Conservation (phyloP, 2,888 invertebrate genomes). For the Cantharis rufa region DNA sequence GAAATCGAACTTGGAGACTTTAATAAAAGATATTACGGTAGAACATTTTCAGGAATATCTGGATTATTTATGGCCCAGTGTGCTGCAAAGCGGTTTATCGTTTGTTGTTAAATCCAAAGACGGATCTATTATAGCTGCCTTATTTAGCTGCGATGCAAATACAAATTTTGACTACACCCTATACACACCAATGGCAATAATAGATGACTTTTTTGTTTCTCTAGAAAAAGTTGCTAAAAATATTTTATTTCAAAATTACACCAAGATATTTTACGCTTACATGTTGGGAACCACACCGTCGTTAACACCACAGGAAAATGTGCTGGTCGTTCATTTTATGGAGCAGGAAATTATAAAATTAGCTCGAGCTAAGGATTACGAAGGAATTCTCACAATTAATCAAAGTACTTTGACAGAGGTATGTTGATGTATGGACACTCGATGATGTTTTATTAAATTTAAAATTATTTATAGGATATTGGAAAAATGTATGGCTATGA, state of each 20-base stretch:
- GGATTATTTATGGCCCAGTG: slow-evolving; percentile 70
- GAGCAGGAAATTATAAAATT: slow-evolving; percentile 73
- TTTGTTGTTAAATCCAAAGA: slow-evolving; percentile 66
- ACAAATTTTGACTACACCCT: slow-evolving; percentile 77
- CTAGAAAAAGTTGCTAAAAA: slow-evolving; percentile 75
- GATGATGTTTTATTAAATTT: background rate
- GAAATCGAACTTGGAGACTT: slow-evolving; percentile 83
- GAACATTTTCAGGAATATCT: slow-evolving; percentile 71
- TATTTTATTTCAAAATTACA: slow-evolving; percentile 65
- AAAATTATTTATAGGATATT: slow-evolving; percentile 70
- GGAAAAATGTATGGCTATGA: slow-evolving; percentile 84
- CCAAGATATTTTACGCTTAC: slow-evolving; percentile 76
- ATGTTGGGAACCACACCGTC: slow-evolving; percentile 82
- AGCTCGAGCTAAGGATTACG: slow-evolving; percentile 67
- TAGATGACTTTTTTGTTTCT: slow-evolving; percentile 80
- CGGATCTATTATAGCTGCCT: slow-evolving; percentile 65
- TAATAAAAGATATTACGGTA: slow-evolving; percentile 70
- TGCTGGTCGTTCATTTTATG: slow-evolving; percentile 75
- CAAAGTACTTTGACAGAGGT: slow-evolving; percentile 86
- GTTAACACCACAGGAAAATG: slow-evolving; percentile 73
- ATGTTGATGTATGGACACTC: background rate
- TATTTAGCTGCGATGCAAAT: slow-evolving; percentile 79
- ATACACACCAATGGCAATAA: slow-evolving; percentile 67
- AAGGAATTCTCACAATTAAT: slow-evolving; percentile 83
- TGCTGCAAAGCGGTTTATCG: slow-evolving; percentile 72